phyloP scores from a whole-genome alignment of 2,113 vertebrate species.

The Tenrec ecaudatus region DNA sequence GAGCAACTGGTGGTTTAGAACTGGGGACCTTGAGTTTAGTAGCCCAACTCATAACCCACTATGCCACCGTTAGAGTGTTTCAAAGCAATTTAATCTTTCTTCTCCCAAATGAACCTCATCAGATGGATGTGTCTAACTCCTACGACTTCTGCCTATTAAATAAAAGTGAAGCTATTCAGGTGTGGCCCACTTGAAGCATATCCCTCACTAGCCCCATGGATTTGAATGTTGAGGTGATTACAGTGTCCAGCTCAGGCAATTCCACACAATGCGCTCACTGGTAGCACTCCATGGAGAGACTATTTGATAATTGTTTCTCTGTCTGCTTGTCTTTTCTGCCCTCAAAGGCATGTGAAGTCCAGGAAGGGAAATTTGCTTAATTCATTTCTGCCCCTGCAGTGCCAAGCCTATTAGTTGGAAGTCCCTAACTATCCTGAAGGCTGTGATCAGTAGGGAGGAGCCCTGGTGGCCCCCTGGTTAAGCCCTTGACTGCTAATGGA shows the following conservation, averaged over 20 bases:
- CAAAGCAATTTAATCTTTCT: not conserved
- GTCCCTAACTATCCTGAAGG: not conserved
- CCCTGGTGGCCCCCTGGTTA: not conserved
- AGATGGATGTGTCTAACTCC: not conserved
- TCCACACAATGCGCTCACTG: not conserved
- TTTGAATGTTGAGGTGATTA: not conserved
- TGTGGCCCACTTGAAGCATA: not conserved
- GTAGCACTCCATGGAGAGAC: not conserved
- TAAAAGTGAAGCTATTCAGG: not conserved
- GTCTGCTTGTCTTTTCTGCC: not conserved
- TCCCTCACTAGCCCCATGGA: not conserved
- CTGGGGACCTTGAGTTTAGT: no score
- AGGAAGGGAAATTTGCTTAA: not conserved
- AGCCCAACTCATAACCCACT: no score
- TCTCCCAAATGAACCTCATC: not conserved
- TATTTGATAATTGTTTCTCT: not conserved
- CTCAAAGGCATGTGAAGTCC: not conserved
- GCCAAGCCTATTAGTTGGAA: not conserved
- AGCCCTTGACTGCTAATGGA: not conserved
- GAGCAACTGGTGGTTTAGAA: no score
- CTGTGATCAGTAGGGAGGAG: not conserved
- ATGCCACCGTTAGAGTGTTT: not conserved
- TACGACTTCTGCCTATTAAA: not conserved
- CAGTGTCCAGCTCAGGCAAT: not conserved
- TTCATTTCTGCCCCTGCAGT: not conserved